Evolutionary conservation across 1,140 invertebrate species (phyloP), one percentile per base, ranked within the genome.

Genomic region (Harlomillsia oculata): DNA sequence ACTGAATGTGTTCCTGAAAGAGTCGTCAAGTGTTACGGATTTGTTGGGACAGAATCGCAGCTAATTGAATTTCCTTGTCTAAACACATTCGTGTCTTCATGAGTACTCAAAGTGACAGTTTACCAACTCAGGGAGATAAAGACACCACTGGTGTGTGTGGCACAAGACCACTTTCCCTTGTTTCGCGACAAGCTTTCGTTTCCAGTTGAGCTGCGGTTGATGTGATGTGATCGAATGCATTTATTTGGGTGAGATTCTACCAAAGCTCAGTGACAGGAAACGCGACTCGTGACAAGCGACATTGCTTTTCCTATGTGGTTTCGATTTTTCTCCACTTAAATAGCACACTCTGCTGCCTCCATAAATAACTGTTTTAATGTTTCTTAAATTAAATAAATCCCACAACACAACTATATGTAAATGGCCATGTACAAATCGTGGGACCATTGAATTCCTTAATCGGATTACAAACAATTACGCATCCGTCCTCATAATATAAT

Each of bases 1-100:
- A 43, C 39, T 26, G 51, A 48, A 48, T 48, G 30, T 30, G 45
- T 32, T 41, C 43, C 46, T 51, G 48, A 48, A 18, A 26, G 40
- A 58, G 49, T 48, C 40, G 53, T 37, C 25, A 52, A 53, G 57
- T 53, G 57, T 59, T 43, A 46, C n/a, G 18, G 53, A 53, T 53
- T 59, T 59, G 57, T 59, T 49, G 51, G 57, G 51, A 59, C 50
- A 59, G 41, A 53, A 53, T 53, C 34, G 30, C 25, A 45, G 32
- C 51, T 58, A 58, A 58, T 58, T 52, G 32, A 43, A 58, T 58
- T 58, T 29, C 41, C 49, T 25, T 57, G 46, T 57, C 55, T 28
- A 36, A 59, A 52, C 29, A 57, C 44, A 56, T 48, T 49, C 34
- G 16, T 36, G 36, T 39, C 23, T 57, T 44, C 39, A 50, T 43